phyloP scores from a whole-genome alignment of 30 jellyfish, hydroid and myxozoan genomes.

The Chironex yamaguchii region DNA sequence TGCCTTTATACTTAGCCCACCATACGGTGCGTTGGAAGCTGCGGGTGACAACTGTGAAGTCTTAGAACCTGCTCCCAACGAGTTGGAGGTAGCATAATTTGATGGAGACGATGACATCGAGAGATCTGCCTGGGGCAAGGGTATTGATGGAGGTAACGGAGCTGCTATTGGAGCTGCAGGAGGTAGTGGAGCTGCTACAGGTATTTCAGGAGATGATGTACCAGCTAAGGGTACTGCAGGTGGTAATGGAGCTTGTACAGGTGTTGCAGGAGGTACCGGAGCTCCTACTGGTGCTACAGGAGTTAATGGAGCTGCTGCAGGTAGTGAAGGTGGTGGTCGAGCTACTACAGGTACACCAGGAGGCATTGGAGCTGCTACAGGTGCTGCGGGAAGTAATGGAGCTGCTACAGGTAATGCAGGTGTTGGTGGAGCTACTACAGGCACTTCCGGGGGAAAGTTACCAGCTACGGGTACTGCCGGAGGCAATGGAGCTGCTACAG shows the following conservation, averaged over 20 bases:
- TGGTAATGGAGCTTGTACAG: neutral
- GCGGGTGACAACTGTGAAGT: no score
- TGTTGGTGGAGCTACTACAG: neutral
- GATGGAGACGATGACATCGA: no score
- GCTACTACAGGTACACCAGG: constrained; percentile 14
- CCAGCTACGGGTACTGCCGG: constrained; percentile 15
- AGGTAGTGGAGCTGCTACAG: neutral
- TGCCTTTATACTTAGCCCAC: no score
- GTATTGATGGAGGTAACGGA: neutral
- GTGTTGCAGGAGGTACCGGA: neutral
- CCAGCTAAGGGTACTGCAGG: constrained; percentile 11
- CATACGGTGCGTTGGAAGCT: no score
- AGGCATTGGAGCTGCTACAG: neutral
- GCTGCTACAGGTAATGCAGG: constrained; percentile 8
- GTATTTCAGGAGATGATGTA: neutral
- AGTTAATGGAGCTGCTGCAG: neutral
- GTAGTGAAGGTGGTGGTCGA: neutral
- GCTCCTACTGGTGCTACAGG: constrained; percentile 7
- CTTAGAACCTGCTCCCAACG: no score
- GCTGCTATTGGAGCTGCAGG: neutral
- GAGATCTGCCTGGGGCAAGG: neutral
- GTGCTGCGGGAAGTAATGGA: neutral
- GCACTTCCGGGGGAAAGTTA: neutral
- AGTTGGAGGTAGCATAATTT: no score
- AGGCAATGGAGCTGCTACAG: neutral